Evolutionary conservation across 2,797 vertebrate species (phyloP), one percentile per base, ranked within the genome.

Genomic region (Synanceia verrucosa): DNA sequence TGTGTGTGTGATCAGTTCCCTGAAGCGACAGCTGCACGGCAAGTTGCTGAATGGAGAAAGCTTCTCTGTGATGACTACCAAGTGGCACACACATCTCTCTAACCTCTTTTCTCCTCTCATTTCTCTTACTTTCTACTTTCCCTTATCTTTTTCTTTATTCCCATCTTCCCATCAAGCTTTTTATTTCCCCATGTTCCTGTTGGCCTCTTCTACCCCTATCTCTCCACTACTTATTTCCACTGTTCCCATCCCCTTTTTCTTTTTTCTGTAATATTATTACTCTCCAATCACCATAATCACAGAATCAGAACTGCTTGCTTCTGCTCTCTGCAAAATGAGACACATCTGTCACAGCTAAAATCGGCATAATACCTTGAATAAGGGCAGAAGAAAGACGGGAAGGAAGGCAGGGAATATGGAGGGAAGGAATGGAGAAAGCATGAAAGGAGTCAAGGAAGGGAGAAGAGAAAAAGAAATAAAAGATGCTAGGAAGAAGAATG

Each of bases 21-120:
- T 53, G 52, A 82, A 88, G 91, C 78, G 85, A 90, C 91, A 92
- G 87, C 87, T 91, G 90, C 91, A 92, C 59, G 78, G 85, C 7
- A 76, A 70, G 70, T 83, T 88, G 82, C 83, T 90, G 86, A 92
- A 92, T 89, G 83, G 68, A 81, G 85, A 83, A 71, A 70, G 88
- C 82, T 77, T 68, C 52, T 55, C 70, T 78, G 76, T 80, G 76
- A 85, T 89, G 88, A 87, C 86, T 91, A 87, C 84, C 83, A 88
- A 93, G 74, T 84, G 83, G 79, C 47, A 63, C 70, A 81, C 70
- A 66, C 33, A 18, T 52, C 67, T 69, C 50, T 24, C 52, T 52
- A 55, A 28, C 52, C 48, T 59, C 50, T 29, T 68, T 60, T 65
- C 50, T 74, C 36, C 46, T 61, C 51, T 64, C 21, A 18, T 43